A percentile compares a stretch with the other conserved stretches of the same genome.
These are phyloP conservation scores for Scrobipalpa costella DNA, from an alignment of 2,888 invertebrate species.

Conservation along the genomic window DNA sequence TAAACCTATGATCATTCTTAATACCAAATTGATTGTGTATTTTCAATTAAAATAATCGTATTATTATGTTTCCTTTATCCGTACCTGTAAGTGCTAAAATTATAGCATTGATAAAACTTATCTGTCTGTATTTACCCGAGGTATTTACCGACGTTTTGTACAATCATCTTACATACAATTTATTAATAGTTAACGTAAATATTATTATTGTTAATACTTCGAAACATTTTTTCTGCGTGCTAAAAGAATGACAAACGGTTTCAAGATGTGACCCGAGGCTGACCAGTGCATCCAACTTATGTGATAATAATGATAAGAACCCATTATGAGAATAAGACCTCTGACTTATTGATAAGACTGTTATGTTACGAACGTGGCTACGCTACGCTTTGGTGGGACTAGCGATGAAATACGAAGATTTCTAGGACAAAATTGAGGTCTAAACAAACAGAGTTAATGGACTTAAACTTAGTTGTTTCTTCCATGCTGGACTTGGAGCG, in stretches of 20 bases:
- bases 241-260: not conserved
- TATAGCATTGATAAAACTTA: no score
- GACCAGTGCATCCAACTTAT: constrained; percentile 17
- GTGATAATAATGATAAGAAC: not conserved
- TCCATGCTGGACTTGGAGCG: no score
- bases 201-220: not conserved
- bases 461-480: no score
- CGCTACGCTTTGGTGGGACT: not conserved
- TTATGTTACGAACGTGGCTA: constrained; percentile 4
- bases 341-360: not conserved
- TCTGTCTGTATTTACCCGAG: not conserved
- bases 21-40: no score
- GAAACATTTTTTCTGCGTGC: not conserved
- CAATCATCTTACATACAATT: not conserved
- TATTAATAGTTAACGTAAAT: not conserved
- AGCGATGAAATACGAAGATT: not conserved
- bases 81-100: no score
- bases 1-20: no score
- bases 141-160: not conserved
- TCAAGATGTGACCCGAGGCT: not conserved
- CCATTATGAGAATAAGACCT: not conserved
- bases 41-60: no score
- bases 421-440: not conserved
- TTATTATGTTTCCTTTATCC: no score
- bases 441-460: no score